Percentiles rank a stretch among this genome's conserved stretches.
Evolutionary conservation across 23 tunicate species (phyloP).

Genomic region (Styela clava): DNA sequence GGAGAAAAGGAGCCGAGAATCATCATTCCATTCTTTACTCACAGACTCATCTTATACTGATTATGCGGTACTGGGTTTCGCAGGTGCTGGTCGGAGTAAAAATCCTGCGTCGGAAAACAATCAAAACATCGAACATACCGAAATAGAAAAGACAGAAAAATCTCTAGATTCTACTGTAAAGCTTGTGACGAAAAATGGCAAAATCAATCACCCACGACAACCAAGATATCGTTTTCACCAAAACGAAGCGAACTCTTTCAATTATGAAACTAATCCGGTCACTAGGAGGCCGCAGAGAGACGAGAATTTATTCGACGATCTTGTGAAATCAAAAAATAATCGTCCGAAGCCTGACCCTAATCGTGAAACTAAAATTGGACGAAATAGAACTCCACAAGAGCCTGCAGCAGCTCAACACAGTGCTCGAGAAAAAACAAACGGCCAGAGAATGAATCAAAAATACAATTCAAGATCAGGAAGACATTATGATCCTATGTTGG

Average conservation of each 20-base stretch:
- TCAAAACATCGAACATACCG: neutral
- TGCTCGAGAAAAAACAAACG: neutral
- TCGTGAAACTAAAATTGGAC: too few relatives aligned
- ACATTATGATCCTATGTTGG: neutral
- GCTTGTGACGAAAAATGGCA: neutral
- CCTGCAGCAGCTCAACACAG: too few relatives aligned
- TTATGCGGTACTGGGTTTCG: constrained; percentile 7
- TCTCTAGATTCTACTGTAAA: neutral
- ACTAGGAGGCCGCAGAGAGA: constrained; percentile 15
- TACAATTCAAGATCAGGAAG: neutral
- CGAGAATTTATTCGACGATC: neutral
- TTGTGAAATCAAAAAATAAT: neutral
- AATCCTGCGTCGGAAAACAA: neutral
- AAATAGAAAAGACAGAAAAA: neutral
- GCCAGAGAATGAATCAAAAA: neutral
- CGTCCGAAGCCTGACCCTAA: neutral
- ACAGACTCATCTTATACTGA: constrained; percentile 12
- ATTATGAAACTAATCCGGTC: constrained; percentile 15
- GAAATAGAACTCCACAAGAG: too few relatives aligned
- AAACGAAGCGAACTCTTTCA: neutral
- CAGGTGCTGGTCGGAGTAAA: constrained; percentile 2
- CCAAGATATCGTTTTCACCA: neutral
- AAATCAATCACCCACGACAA: neutral
- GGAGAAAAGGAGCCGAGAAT: neutral
- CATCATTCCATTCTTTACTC: constrained; percentile 7